Base-by-base conservation (phyloP, 2,888 invertebrate species). In the Prostheceraeus crozeri region DNA sequence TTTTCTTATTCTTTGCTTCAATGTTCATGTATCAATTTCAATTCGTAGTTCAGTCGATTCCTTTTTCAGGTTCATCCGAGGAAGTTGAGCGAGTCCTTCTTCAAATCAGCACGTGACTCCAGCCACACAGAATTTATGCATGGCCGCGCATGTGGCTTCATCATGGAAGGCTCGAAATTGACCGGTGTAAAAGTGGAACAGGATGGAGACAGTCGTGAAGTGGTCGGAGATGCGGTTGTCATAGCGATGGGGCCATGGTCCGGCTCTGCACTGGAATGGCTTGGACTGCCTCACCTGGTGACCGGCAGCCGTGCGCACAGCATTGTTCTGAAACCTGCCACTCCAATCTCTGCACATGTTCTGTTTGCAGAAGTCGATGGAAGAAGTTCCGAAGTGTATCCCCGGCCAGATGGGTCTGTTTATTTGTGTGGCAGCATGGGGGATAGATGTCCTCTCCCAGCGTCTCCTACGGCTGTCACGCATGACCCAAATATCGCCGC, bases 211-310 rank as follows among this genome's bases (percentile, higher is more conserved):
- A n/a, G n/a, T n/a, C n/a, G 48, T 8, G 36, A 59, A 1, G 36
- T 66, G 6, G 54, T 56, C 11, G 65, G 64, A 28, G 64, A 67
- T 53, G 54, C 52, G 1, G 61, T 66, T 4, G 62, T 67, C n/a
- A 57, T 67, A 10, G 59, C 67, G 4, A 65, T 67, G 65, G 67
- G 67, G 10, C 67, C 67, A 16, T 67, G 67, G 67, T 60, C 67
- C n/a, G 48, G 35, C 23, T 30, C 61, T 31, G 66, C 64, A 4
- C 23, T 28, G 1, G 33, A 63, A 19, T 65, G 65, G 66, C 57
- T 66, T 27, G 11, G 36, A 27, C 11, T 19, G 2, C 25, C 63
- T 2, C 64, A 63, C 4, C 14, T 8, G 16, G 55, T 67, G 6
- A 31, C 28, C 16, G 57, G 62, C 6, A 51, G 61, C 19, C 54